A percentile compares a stretch with the other conserved stretches of the same genome.
phyloP scores from a whole-genome alignment of 2,888 invertebrate genomes.

The Zygothrica quintamaculata region DNA sequence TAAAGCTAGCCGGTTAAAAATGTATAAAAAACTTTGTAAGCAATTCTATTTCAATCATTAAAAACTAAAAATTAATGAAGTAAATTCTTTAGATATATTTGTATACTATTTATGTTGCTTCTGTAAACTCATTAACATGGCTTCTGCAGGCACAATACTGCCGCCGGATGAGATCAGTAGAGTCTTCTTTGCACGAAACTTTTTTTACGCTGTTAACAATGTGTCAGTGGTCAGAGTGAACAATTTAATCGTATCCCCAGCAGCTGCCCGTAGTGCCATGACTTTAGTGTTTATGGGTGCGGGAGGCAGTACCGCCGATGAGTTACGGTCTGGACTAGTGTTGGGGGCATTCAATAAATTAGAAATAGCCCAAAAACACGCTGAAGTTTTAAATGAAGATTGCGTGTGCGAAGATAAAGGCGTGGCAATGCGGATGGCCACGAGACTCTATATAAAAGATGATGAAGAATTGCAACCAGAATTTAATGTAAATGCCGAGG shows the following conservation, averaged over 20 bases:
- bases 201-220: slow-evolving; percentile 53
- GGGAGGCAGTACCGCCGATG: slow-evolving; percentile 83
- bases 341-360: slow-evolving; percentile 48
- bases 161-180: slow-evolving; percentile 34
- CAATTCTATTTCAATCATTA: slow-evolving; percentile 8
- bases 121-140: slow-evolving; percentile 38
- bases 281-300: slow-evolving; percentile 90
- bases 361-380: slow-evolving; percentile 60
- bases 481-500: slow-evolving; percentile 86
- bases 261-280: slow-evolving; percentile 88
- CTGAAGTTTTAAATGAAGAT: slow-evolving; percentile 47
- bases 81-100: background rate
- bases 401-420: slow-evolving; percentile 52
- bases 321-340: slow-evolving; percentile 52
- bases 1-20: background rate
- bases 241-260: slow-evolving; percentile 54
- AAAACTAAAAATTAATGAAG: background rate
- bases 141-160: slow-evolving; percentile 35
- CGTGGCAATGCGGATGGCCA: slow-evolving; percentile 86
- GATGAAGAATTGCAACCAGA: slow-evolving; percentile 86
- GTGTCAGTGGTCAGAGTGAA: slow-evolving; percentile 6
- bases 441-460: slow-evolving; percentile 88
- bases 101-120: background rate
- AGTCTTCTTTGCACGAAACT: slow-evolving; percentile 54
- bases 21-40: slow-evolving; percentile 20